Base-by-base conservation (phyloP, 2,888 invertebrate genomes). In the Vanessa cardui region DNA sequence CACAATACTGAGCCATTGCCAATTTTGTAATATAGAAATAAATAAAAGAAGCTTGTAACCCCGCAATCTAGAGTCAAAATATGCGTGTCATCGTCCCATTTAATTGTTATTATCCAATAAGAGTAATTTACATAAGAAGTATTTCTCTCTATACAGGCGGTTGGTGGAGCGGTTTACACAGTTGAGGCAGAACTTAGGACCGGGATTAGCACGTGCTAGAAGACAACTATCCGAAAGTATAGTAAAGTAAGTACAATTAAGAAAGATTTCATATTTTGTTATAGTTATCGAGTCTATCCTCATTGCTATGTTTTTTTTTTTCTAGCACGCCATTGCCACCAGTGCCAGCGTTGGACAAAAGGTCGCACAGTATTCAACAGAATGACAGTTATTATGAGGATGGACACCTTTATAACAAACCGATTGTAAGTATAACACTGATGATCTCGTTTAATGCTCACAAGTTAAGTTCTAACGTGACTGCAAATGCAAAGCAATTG, bases 141-240 rank as follows among this genome's bases (percentile, higher is more conserved):
- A 56, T 47, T 50, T 58, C 49, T 0, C 33, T 9, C 52, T 5
- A 16, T 81, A 16, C 81, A 96, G 97, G 78, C 95, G 98, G 71
- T 92, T 99, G 50, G 94, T 98, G 52, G 98, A 98, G 83, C 94
- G 98, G 71, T 98, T 98, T 83, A 95, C 95, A 6, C 97, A 98
- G 81, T 90, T 98, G 71, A 95, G 96, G 74, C 96, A 96, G 75
- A 96, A 96, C 77, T 89, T 97, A 58, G 96, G 96, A 0, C 93
- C 95, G 0, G 89, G 95, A 16, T 82, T 94, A 39, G 93, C 93
- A 58, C 92, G 95, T 15, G 88, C 94, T 0, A 94, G 95, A 74
- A 88, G 95, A 6, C 96, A 96, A 78, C 94, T 96, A 74, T 94
- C 95, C 0, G 96, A 96, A 80, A 97, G 97, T 84, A 97, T 97